Conservation (phyloP, 2,888 invertebrate genomes). For the Caenorhabditis doughertyi region DNA sequence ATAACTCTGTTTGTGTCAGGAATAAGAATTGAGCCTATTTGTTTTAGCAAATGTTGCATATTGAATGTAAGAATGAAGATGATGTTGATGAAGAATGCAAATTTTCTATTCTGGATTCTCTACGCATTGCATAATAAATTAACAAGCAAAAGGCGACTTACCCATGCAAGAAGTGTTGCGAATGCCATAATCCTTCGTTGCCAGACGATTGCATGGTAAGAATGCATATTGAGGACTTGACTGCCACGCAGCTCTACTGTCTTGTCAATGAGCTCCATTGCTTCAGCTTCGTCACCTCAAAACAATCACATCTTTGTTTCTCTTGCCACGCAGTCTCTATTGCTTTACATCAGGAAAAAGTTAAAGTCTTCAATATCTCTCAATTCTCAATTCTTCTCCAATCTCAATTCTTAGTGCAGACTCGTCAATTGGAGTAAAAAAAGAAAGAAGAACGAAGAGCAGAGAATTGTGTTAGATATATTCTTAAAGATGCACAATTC, state of each 20-base stretch:
- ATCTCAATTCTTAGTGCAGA: constrained; percentile 37
- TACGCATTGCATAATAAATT: neutral
- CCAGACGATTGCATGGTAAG: constrained; percentile 78
- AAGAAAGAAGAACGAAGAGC: neutral
- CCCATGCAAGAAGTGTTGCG: constrained; percentile 68
- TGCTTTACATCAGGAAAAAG: constrained; percentile 50
- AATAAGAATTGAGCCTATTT: constrained; percentile 9
- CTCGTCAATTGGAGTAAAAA: constrained; percentile 50
- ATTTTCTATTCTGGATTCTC: constrained; percentile 7
- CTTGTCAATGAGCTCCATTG: constrained; percentile 80
- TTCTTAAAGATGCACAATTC: constrained; percentile 24
- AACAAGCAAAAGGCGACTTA: constrained; percentile 41
- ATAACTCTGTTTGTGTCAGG: neutral
- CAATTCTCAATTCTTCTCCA: constrained; percentile 34
- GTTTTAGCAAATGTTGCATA: neutral
- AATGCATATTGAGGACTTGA: constrained; percentile 76
- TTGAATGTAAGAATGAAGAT: neutral
- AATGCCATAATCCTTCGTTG: constrained; percentile 70
- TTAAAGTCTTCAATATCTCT: constrained; percentile 38
- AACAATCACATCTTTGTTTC: constrained; percentile 63
- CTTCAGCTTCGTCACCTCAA: constrained; percentile 53
- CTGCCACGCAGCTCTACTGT: constrained; percentile 79
- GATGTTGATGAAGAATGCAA: constrained; percentile 18
- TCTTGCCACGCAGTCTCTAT: constrained; percentile 24
- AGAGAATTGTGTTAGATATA: constrained; percentile 12